phyloP scores from a whole-genome alignment of 2,797 vertebrate species.

The Coccyzus lansbergi region DNA sequence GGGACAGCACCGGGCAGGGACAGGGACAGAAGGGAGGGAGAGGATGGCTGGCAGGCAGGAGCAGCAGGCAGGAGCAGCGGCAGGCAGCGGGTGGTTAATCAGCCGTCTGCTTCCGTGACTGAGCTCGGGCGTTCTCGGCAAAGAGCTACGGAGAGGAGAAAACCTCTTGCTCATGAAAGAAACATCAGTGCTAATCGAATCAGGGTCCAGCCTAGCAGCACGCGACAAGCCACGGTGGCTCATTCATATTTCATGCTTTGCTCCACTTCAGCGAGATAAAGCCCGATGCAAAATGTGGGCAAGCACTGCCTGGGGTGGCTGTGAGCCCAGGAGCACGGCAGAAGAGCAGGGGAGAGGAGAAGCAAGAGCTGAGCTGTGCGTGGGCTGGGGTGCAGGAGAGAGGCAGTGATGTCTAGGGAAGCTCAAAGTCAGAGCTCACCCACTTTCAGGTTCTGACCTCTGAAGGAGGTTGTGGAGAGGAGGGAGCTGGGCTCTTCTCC shows the following conservation, averaged over 20 bases:
- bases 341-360: background rate
- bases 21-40: background rate
- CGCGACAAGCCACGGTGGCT: background rate
- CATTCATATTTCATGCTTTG: constrained; percentile 68
- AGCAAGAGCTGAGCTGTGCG: background rate
- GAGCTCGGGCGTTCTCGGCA: background rate
- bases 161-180: constrained; percentile 74
- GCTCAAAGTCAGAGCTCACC: rapidly evolving
- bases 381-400: background rate
- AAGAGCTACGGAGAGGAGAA: constrained; percentile 7
- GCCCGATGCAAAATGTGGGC: background rate
- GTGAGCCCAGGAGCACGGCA: rapidly evolving
- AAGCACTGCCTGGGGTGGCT: background rate
- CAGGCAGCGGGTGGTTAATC: constrained; percentile 43
- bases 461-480: too few relatives aligned
- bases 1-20: background rate
- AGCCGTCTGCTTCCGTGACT: constrained; percentile 68
- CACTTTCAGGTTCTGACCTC: background rate
- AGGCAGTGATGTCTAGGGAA: background rate
- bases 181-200: constrained; percentile 71
- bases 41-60: background rate
- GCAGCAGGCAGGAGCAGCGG: background rate
- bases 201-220: constrained; percentile 47
- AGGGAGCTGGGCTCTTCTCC: too few relatives aligned
- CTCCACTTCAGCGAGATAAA: constrained; percentile 8